Base-by-base conservation (phyloP, 2,113 vertebrate genomes). In the Corvus hawaiiensis region DNA sequence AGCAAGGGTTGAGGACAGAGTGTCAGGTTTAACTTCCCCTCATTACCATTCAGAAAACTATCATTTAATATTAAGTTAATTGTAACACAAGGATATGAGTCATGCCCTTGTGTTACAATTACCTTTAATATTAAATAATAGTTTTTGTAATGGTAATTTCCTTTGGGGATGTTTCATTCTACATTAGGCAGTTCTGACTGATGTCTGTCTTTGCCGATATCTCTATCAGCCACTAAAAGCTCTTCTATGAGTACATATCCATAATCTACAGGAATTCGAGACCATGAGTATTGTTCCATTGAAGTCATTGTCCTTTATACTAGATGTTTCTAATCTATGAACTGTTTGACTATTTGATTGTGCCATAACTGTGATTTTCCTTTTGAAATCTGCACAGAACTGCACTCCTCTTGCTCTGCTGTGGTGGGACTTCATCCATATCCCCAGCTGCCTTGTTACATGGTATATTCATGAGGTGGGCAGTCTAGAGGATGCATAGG, bases 41-140 rank as follows among this genome's bases (percentile, higher is more conserved):
- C 84, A 94, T 94, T 96, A 96, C 84, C 87, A 94, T 94, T 92
- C 88, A 96, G 82, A 96, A 96, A 97, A 96, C 79, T 94, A 96
- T 91, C 72, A 91, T 87, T 94, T 97, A 89, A 93, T 91, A 95
- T 97, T 93, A 95, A 96, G 73, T 59, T 93, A 95, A 96, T 96
- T 93, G 88, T 93, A 89, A 95, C 94, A 95, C 89, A 96, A 96
- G 89, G 81, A 92, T 93, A 92, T 96, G 95, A 94, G 89, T 96
- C 92, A 92, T 95, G 94, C 80, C 90, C 91, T 86, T 94, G 87
- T 97, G 85, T 94, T 96, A 96, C 94, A 96, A 96, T 94, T 97
- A 94, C 88, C 76, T 92, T 95, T 94, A 94, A 94, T 96, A 96
- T 96, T 96, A 97, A 97, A 96, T 96, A 94, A 96, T 93, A 96